Base-by-base conservation (phyloP, 2,888 invertebrate genomes). In the Parochlus steinenii region DNA sequence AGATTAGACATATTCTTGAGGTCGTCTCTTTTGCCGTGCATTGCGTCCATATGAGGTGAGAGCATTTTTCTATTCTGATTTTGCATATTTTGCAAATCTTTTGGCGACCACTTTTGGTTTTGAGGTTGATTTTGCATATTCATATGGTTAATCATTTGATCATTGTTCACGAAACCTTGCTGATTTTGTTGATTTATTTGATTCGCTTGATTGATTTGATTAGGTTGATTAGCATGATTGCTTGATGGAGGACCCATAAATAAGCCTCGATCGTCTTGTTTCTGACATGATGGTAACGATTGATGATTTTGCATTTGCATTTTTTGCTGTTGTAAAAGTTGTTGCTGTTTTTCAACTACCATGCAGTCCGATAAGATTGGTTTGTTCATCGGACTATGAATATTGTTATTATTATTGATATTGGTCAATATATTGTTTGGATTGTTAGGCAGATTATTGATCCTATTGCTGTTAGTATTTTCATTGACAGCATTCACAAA, bases 81-180 rank as follows among this genome's bases (percentile, higher is more conserved):
- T n/a, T n/a, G n/a, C n/a, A n/a, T n/a, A n/a, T n/a, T n/a, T n/a
- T n/a, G n/a, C n/a, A n/a, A n/a, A n/a, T 26, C 33, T 58, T 46
- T 62, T 32, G 63, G 59, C 25, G 59, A 61, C 14, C 59, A 55
- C 44, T 63, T 51, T 39, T 52, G 34, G 20, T 37, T 20, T 36
- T 38, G 39, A 7, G 37, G 30, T 18, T 39, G 39, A 17, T 25
- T 22, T 26, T 31, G 36, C 10, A 37, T 34, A 23, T 26, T 40
- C 18, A 40, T 39, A 15, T 36, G 30, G 11, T 32, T 30, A n/a
- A 22, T 11, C 28, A 29, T 17, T 10, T 29, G 36, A 30, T 30
- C 26, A 14, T 36, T 36, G 11, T 36, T 29, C 18, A 22, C 23
- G 8, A 8, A 16, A 5, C 11, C 7, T 31, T 31, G 31, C 3